Conservation (phyloP, 2,113 vertebrate species). For the Rhea americana region DNA sequence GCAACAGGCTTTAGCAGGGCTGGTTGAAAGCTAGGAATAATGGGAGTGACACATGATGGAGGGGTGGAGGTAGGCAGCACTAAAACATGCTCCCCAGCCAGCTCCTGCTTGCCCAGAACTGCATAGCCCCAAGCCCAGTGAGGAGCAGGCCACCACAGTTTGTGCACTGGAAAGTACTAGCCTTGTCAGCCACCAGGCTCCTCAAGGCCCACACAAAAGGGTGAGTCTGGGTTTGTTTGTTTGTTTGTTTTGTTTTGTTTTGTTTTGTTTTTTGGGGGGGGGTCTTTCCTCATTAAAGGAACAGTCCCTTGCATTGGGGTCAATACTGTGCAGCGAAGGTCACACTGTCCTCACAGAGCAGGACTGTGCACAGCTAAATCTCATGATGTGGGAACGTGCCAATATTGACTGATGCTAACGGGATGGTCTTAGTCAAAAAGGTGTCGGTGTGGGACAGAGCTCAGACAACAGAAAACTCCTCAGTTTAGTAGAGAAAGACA, state of each 20-base stretch:
- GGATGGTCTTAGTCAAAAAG: neutral
- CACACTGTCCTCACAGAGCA: rapidly evolving
- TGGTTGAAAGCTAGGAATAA: neutral
- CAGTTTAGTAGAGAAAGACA: neutral
- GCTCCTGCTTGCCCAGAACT: neutral
- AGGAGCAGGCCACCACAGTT: neutral
- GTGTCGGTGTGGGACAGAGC: neutral
- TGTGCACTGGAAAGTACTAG: neutral
- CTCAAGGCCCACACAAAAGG: neutral
- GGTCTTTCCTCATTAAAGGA: neutral
- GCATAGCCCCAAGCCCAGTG: neutral
- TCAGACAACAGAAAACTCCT: neutral
- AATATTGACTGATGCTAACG: neutral
- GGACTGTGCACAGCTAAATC: neutral
- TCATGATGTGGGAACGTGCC: neutral
- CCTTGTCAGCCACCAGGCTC: neutral
- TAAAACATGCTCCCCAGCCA: rapidly evolving
- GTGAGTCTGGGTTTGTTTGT: neutral
- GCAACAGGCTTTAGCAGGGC: neutral
- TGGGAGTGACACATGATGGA: rapidly evolving
- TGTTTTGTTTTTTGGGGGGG: too few relatives aligned
- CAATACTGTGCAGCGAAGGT: neutral
- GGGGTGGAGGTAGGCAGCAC: neutral
- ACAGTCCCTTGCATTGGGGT: neutral
- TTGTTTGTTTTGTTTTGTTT: too few relatives aligned